Evolutionary conservation across 2,797 vertebrate species (phyloP).

Genomic region (Rhabdomys pumilio): DNA sequence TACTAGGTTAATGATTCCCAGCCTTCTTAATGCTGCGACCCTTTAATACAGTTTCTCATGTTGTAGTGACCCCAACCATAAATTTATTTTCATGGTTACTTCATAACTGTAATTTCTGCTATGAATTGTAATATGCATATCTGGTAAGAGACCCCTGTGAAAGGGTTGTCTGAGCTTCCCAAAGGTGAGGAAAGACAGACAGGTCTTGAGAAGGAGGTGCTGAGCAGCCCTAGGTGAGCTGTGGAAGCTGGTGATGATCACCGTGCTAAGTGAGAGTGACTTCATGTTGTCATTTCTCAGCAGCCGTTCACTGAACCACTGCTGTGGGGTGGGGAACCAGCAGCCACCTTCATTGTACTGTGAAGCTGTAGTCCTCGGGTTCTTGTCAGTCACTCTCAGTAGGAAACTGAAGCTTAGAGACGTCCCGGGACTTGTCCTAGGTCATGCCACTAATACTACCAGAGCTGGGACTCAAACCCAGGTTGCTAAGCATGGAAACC

Average conservation of each 20-base stretch:
- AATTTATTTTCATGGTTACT: background rate
- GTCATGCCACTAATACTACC: background rate
- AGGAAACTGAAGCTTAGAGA: background rate
- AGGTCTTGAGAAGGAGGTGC: background rate
- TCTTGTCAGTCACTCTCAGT: background rate
- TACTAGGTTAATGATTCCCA: background rate
- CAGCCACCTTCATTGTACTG: background rate
- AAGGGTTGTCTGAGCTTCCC: background rate
- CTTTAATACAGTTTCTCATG: background rate
- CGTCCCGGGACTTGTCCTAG: background rate
- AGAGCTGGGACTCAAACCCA: conserved; percentile 46
- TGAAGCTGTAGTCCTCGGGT: background rate
- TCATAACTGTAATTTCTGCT: background rate
- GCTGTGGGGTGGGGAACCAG: background rate
- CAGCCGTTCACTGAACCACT: background rate
- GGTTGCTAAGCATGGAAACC: conserved; percentile 30
- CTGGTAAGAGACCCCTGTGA: background rate
- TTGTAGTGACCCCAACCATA: background rate
- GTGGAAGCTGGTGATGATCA: background rate
- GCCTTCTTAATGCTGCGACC: background rate
- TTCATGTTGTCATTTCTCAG: background rate
- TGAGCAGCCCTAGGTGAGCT: background rate
- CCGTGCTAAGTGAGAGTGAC: background rate
- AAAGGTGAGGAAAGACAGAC: background rate
- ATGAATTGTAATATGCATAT: background rate